A percentile compares a stretch with the other conserved stretches of the same genome.
These are phyloP conservation scores for Simalia tracyae DNA, from an alignment of 2,797 vertebrate genomes.

Conservation along the genomic window DNA sequence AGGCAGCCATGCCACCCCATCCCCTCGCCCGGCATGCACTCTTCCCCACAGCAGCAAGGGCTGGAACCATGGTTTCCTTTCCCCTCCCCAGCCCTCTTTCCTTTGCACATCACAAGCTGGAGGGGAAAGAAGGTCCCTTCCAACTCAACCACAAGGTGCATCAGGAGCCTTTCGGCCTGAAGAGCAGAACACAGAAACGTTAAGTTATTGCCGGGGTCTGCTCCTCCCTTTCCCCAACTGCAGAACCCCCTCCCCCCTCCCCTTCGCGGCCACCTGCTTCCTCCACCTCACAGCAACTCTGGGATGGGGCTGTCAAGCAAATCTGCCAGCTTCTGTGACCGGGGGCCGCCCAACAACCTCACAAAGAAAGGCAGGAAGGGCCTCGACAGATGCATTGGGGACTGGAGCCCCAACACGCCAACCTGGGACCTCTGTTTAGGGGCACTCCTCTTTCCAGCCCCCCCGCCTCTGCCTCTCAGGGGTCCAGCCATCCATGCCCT, in stretches of 20 bases:
- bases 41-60: not conserved
- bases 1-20: not conserved
- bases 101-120: not conserved
- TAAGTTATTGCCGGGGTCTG: not conserved
- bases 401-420: fast-evolving
- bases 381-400: not conserved
- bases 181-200: not conserved
- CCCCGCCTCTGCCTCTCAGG: not conserved
- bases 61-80: not conserved
- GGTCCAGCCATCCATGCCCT: not conserved
- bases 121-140: not conserved
- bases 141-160: not conserved
- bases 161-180: not conserved
- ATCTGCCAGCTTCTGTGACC: not conserved
- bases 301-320: no score
- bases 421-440: not conserved
- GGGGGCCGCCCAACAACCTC: not conserved
- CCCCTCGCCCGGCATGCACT: not conserved
- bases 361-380: no score
- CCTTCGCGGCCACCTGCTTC: not conserved
- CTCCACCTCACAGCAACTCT: not conserved
- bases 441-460: not conserved
- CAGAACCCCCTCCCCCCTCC: not conserved
- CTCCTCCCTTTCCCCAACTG: not conserved
- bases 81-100: fast-evolving